Base-by-base conservation (phyloP, 2,888 invertebrate genomes). In the Osmoderma eremita region DNA sequence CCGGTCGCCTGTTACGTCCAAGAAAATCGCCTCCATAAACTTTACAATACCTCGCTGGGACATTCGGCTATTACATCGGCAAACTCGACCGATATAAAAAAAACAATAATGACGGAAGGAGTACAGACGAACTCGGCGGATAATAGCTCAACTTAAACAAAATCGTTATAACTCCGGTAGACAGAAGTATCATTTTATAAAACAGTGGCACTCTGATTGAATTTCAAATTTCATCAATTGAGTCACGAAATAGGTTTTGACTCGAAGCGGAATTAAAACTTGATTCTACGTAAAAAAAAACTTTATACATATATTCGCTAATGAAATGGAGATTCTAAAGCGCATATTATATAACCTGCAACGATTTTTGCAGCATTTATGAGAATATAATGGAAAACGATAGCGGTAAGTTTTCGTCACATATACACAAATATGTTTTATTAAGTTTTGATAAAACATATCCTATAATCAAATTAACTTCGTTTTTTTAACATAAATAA, bases 21-120 rank as follows among this genome's bases (percentile, higher is more conserved):
- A 58, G 58, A 58, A 54, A 65, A 48, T 65, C 65, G 58, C 49
- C 65, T 65, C 58, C 56, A 58, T 58, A 65, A 50, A 65, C 49
- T 65, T 49, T 48, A 39, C 54, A 65, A 38, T 65, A 41, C 65
- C 39, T 58, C 38, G 24, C 36, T 17, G 45, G 10, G 45, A 65
- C 65, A 65, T 65, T 65, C 49, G 54, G 50, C 58, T 58, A 65
- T 65, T 65, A 65, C 56, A n/a, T 48, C 56, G 54, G 39, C 49
- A 45, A 30, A 15, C 30, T 58, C 54, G 36, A 22, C 53, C 39
- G 56, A 65, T 58, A 56, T 65, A 65, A 65, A 65, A 65, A 65
- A 65, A 65, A 65, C 58, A 65, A 65, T 65, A 65, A 65, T 58
- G 58, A 49, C 56, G 58, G 22, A 56, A 58, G 45, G 30, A 45